Evolutionary conservation across 2,797 vertebrate genomes (phyloP), one percentile per base, ranked within the genome.

Genomic region (Falco berigora): DNA sequence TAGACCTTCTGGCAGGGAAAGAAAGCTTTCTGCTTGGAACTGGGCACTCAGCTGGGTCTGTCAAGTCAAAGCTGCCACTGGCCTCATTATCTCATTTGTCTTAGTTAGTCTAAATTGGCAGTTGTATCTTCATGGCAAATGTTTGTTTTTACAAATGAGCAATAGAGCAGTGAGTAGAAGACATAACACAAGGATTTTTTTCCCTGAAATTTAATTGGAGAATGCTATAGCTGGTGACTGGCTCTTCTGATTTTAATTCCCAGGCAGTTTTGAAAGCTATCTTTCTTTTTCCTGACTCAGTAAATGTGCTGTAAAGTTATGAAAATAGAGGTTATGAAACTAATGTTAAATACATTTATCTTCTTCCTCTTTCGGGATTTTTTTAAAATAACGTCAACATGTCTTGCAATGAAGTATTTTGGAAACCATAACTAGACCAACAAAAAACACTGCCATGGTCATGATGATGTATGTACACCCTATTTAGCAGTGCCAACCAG

Each of bases 41-140:
- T 88, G 96, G 96, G 94, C 92, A 95, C 95, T 98, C 95, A 96
- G 79, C 94, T 98, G 87, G 91, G 96, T 97, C 97, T 97, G 96
- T 98, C 97, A 98, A 93, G 94, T 96, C 66, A 22, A 86, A 97
- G 91, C 96, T 98, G 97, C 97, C 97, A 97, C 94, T 96, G 73
- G 87, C 84, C 96, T 98, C 98, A 98, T 98, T 98, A 98, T 97
- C 96, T 97, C 98, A 97, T 98, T 98, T 98, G 97, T 98, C 98
- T 98, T 98, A 96, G 98, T 98, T 98, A 98, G 97, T 75, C 88
- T 96, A 98, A 98, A 98, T 98, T 98, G 98, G 97, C 98, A 98
- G 97, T 97, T 97, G 98, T 94, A 96, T 98, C 98, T 98, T 98
- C 97, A 97, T 97, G 96, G 97, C 88, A 98, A 98, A 98, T 98